These are phyloP conservation scores for Nerophis lumbriciformis DNA, from an alignment of 2,113 vertebrate species.

Conservation along the genomic window DNA sequence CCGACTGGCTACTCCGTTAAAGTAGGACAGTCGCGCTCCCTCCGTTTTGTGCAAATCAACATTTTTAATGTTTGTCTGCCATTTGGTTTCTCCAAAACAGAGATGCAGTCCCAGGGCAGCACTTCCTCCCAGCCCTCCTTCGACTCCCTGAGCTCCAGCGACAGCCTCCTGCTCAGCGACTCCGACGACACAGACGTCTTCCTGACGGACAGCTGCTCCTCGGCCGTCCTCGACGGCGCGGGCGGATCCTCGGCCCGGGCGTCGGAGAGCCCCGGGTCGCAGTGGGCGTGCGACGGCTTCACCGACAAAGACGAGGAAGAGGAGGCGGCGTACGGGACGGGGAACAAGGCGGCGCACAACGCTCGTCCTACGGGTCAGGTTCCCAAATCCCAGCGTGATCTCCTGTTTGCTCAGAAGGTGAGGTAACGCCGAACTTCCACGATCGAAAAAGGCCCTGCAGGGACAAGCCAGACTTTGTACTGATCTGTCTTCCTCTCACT, in stretches of 20 bases:
- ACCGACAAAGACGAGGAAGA: constrained; percentile 52
- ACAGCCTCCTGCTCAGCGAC: constrained; percentile 68
- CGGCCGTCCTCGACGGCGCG: constrained; percentile 23
- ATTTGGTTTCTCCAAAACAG: constrained; percentile 33
- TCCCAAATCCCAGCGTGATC: constrained; percentile 71
- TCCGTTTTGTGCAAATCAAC: constrained; percentile 60
- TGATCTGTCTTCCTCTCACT: constrained; percentile 41
- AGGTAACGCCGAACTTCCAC: constrained; percentile 11
- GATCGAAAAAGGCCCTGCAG: background rate
- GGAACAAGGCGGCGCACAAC: constrained; percentile 4
- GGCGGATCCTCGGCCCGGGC: constrained; percentile 6
- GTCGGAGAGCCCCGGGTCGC: constrained; percentile 52
- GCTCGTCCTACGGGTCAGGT: constrained; percentile 1
- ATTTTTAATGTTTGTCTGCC: background rate
- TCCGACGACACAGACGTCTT: constrained; percentile 73
- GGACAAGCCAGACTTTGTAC: constrained; percentile 10
- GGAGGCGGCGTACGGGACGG: constrained; percentile 25
- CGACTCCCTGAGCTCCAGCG: constrained; percentile 68
- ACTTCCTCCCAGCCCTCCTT: constrained; percentile 72
- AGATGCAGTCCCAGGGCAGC: constrained; percentile 72
- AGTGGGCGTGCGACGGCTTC: constrained; percentile 56
- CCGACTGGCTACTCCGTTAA: constrained; percentile 55
- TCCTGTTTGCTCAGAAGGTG: constrained; percentile 87
- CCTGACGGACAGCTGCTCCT: constrained; percentile 62
- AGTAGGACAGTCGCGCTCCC: constrained; percentile 58